Evolutionary conservation across 1,140 invertebrate genomes (phyloP), one percentile per base, ranked within the genome.

Genomic region (Homarus americanus): DNA sequence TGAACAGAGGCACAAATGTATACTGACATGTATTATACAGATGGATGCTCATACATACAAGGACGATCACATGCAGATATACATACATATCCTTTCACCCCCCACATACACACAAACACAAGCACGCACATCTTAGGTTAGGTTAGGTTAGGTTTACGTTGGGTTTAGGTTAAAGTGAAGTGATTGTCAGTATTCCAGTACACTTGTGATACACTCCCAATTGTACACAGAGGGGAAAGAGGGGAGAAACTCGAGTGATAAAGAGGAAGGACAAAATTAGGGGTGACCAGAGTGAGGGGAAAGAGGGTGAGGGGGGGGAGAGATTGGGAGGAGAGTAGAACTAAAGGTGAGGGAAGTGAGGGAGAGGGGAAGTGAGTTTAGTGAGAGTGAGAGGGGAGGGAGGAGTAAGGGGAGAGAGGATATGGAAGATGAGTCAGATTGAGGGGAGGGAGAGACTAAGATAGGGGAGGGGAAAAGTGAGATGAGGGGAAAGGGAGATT

Each of bases 111-210:
- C 76, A 79, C 20, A 41, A 44, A 28, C 76, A 9, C 1, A 17
- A 20, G 28, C 20, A 28, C 40, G 28, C 44, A n/a, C n/a, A n/a
- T n/a, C n/a, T n/a, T n/a, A n/a, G n/a, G n/a, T n/a, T n/a, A n/a
- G n/a, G n/a, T n/a, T n/a, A n/a, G n/a, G n/a, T n/a, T n/a, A n/a
- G n/a, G n/a, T n/a, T n/a, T n/a, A n/a, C n/a, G n/a, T n/a, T n/a
- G n/a, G n/a, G n/a, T n/a, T n/a, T n/a, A n/a, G n/a, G n/a, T n/a
- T n/a, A n/a, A n/a, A n/a, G n/a, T 79, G 49, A 79, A 79, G 76
- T 79, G 76, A 79, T 79, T 79, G 76, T 41, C 76, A 79, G 10
- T 2, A 17, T 32, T 79, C 76, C 76, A 79, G 44, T n/a, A 28
- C 41, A 10, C 41, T 44, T 53, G 53, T 44, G 80, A 82, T 79